Evolutionary conservation across 2,888 invertebrate genomes (phyloP).

Genomic region (Lasioglossum leucozonium): DNA sequence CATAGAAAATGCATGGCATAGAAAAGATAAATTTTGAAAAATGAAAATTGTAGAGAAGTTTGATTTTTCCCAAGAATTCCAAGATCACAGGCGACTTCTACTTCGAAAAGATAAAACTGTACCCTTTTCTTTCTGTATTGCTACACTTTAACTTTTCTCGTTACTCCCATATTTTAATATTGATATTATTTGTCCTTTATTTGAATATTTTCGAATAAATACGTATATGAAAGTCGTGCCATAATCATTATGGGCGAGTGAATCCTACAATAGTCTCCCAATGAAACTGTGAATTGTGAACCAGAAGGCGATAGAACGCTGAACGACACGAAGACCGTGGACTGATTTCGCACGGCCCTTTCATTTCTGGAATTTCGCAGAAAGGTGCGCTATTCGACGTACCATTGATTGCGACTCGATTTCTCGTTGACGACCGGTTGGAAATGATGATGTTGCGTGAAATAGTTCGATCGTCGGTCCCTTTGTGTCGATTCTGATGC

Average conservation of each 20-base stretch:
- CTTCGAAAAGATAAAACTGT: neutral
- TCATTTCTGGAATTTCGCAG: constrained; percentile 28
- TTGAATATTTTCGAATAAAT: neutral
- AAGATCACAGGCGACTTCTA: too few relatives aligned
- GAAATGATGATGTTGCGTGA: constrained; percentile 21
- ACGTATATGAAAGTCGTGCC: neutral
- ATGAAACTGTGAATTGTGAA: constrained; percentile 10
- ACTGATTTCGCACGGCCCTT: constrained; percentile 7
- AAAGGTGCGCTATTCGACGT: constrained; percentile 25
- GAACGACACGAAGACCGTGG: neutral
- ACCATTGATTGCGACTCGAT: constrained; percentile 30
- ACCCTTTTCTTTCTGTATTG: neutral
- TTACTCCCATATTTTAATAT: neutral
- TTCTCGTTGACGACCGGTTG: constrained; percentile 16
- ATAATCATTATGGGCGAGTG: neutral
- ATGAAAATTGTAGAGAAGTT: too few relatives aligned
- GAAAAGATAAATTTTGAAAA: too few relatives aligned
- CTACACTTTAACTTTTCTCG: neutral
- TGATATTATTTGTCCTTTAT: neutral
- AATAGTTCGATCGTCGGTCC: constrained; percentile 5
- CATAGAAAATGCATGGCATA: too few relatives aligned
- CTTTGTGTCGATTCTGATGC: constrained; percentile 17
- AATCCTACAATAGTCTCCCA: neutral
- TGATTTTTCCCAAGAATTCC: too few relatives aligned
- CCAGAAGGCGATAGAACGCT: neutral